These are phyloP conservation scores for Latrodectus geometricus DNA, from an alignment of 1,140 invertebrate genomes.

Conservation along the genomic window DNA sequence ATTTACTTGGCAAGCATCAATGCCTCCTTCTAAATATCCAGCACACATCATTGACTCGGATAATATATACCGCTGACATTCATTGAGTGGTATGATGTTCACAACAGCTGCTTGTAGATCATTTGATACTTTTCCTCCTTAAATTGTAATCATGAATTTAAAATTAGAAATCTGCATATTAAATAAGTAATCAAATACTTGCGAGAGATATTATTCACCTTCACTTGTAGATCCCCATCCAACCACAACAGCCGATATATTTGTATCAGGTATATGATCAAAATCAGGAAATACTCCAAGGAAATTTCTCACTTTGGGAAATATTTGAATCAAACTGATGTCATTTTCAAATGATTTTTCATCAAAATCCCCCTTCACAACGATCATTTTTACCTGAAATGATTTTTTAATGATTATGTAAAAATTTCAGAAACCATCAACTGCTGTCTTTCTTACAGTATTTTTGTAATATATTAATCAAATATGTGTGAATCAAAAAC, in stretches of 20 bases:
- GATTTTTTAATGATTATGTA: neutral
- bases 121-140: constrained; percentile 89
- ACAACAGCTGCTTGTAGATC: constrained; percentile 92
- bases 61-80: constrained; percentile 74
- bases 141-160: neutral
- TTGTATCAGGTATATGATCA: constrained; percentile 76
- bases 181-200: neutral
- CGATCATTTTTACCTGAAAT: constrained; percentile 12
- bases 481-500: neutral
- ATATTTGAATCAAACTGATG: constrained; percentile 66
- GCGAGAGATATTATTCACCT: neutral
- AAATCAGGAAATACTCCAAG: constrained; percentile 77
- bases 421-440: neutral
- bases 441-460: neutral
- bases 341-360: constrained; percentile 65
- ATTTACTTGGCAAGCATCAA: constrained; percentile 85
- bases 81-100: constrained; percentile 88
- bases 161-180: neutral
- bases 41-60: constrained; percentile 76
- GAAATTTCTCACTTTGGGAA: neutral
- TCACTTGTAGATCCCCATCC: constrained; percentile 39
- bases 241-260: constrained; percentile 12
- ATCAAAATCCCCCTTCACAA: constrained; percentile 63
- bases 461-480: neutral
- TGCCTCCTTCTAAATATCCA: constrained; percentile 82